Conservation (phyloP, 2,113 vertebrate species). For the Sardina pilchardus region DNA sequence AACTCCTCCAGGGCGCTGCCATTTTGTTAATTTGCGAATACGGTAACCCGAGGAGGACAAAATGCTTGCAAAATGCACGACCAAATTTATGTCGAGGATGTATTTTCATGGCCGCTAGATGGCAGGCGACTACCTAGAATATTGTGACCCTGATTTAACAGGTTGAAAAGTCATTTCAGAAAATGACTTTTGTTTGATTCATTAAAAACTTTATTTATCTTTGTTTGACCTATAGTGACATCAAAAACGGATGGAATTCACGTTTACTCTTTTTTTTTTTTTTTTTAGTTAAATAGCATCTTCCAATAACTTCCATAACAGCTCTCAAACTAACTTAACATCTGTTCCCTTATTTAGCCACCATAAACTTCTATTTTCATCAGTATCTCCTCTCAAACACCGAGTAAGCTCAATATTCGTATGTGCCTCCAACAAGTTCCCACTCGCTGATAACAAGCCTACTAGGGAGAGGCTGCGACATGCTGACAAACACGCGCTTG, state of each 20-base stretch:
- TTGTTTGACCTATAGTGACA: background rate
- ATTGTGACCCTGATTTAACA: too few species aligned
- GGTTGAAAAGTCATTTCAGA: background rate
- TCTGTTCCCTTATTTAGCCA: background rate
- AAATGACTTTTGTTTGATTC: background rate
- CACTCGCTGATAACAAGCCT: constrained; percentile 68
- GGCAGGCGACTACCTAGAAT: constrained; percentile 23
- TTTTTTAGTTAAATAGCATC: background rate
- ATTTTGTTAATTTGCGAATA: constrained; percentile 57
- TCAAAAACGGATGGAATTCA: background rate
- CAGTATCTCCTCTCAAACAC: background rate
- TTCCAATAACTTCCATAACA: background rate
- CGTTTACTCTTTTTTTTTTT: background rate
- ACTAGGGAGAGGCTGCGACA: constrained; percentile 54
- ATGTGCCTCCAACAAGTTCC: constrained; percentile 71
- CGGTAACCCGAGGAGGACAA: constrained; percentile 38
- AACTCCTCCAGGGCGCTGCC: constrained; percentile 66
- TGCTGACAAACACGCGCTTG: constrained; percentile 36
- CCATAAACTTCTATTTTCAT: background rate
- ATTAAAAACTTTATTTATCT: background rate
- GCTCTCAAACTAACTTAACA: background rate
- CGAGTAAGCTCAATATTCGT: constrained; percentile 73
- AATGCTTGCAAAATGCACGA: constrained; percentile 24
- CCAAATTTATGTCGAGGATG: background rate
- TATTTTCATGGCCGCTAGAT: constrained; percentile 36